Evolutionary conservation across 1,140 invertebrate genomes (phyloP).

Genomic region (Hermatobates lingyangjiaoensis): DNA sequence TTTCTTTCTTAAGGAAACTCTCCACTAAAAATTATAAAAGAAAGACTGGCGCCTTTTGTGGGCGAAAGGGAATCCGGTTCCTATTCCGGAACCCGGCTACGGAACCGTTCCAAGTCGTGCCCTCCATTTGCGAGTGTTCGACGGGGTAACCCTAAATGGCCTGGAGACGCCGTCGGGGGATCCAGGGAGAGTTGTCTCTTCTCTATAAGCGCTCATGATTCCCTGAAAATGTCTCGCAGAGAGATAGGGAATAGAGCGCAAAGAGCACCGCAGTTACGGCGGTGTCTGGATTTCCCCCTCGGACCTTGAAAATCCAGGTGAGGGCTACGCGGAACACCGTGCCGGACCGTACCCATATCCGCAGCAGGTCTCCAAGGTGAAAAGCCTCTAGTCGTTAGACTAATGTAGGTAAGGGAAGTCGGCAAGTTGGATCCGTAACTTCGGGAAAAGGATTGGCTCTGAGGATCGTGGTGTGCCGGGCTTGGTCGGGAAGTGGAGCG

Average conservation of each 20-base stretch:
- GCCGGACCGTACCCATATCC: conserved; percentile 56
- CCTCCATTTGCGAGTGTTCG: neutral
- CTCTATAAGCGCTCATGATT: conserved; percentile 48
- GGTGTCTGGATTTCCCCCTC: conserved; percentile 42
- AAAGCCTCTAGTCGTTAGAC: conserved; percentile 74
- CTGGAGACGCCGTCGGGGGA: conserved; percentile 49
- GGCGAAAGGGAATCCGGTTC: conserved; percentile 41
- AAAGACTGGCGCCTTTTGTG: too few relatives aligned
- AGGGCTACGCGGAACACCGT: conserved; percentile 44
- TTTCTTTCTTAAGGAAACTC: too few relatives aligned
- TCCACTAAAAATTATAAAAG: too few relatives aligned
- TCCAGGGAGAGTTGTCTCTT: conserved; percentile 65
- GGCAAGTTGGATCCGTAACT: conserved; percentile 66
- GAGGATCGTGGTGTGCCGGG: conserved; percentile 33
- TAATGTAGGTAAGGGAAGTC: conserved; percentile 78
- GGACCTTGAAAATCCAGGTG: conserved; percentile 59
- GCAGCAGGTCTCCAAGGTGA: conserved; percentile 77
- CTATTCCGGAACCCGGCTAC: neutral
- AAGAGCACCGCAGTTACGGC: conserved; percentile 47
- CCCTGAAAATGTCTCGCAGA: conserved; percentile 52
- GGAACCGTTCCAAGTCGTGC: neutral
- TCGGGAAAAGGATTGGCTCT: conserved; percentile 48
- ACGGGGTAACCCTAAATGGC: conserved; percentile 38
- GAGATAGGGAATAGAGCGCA: conserved; percentile 46
- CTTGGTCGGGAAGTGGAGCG: conserved; percentile 23